Evolutionary conservation across 2,797 vertebrate species (phyloP).

Genomic region (Eutrigla gurnardus): DNA sequence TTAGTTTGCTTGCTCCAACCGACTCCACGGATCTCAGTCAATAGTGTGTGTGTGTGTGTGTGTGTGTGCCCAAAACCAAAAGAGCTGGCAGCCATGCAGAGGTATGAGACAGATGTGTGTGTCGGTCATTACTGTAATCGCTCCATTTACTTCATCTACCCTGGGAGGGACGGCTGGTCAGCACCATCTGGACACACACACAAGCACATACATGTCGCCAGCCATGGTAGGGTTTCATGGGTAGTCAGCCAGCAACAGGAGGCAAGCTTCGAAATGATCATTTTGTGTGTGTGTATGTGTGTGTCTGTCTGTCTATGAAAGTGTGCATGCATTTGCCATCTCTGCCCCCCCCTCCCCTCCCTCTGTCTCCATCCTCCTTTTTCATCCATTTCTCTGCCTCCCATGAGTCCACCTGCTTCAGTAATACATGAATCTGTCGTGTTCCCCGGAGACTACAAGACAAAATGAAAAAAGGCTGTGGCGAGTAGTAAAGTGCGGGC

Average conservation of each 20-base stretch:
- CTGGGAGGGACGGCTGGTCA: conserved; percentile 81
- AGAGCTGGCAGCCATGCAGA: conserved; percentile 66
- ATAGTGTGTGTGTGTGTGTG: neutral
- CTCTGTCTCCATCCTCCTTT: conserved; percentile 31
- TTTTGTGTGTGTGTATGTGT: conserved; percentile 26
- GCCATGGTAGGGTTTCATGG: conserved; percentile 53
- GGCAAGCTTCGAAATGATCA: conserved; percentile 58
- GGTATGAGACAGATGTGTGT: conserved; percentile 78
- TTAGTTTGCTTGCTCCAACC: conserved; percentile 16
- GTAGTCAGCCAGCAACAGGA: conserved; percentile 65
- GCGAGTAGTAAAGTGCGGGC: conserved; percentile 33
- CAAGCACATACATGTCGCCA: conserved; percentile 50
- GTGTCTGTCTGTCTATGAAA: conserved; percentile 22
- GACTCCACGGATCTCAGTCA: conserved; percentile 28
- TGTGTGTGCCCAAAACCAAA: conserved; percentile 27
- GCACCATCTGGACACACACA: conserved; percentile 81
- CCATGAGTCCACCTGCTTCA: conserved; percentile 44
- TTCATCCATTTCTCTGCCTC: conserved; percentile 44
- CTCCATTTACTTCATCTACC: conserved; percentile 81
- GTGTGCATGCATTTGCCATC: conserved; percentile 30
- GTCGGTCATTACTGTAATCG: conserved; percentile 83
- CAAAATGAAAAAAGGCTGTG: conserved; percentile 54
- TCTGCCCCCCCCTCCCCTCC: conserved; percentile 8
- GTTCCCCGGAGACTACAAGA: conserved; percentile 47
- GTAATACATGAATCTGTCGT: conserved; percentile 47